Evolutionary conservation across 2,797 vertebrate species (phyloP), one percentile per base, ranked within the genome.

Genomic region (Amniataba percoides): DNA sequence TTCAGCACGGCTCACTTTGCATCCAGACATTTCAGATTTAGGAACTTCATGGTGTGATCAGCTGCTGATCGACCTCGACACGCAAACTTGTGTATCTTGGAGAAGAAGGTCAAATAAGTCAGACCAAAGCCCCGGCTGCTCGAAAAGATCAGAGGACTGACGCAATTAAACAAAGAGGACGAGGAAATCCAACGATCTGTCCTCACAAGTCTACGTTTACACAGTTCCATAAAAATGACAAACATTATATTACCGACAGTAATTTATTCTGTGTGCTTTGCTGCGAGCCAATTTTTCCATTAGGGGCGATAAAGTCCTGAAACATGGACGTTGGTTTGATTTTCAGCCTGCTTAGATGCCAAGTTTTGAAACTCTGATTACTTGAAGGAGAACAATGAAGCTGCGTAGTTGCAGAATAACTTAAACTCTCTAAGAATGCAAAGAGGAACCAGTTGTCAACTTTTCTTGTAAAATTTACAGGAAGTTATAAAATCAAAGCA

Each of bases 151-250:
- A 78, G 43, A 74, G 45, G 59, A 27, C 39, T 53, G 18, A 39
- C 21, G 61, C 57, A 21, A 52, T 65, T 57, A 34, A 74, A 66
- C 39, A 71, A 75, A 67, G 45, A 9, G 42, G 42, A 23, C 42
- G 59, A 73, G 58, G 60, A 65, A 71, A 72, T 74, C 16, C 45
- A 70, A 64, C 18, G 21, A 39, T 21, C 42, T 46, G 43, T 70
- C 66, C 36, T 42, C 40, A 27, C 5, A 39, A 57, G 60, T 67
- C 11, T 27, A 14, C 21, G 40, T 43, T 36, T n/a, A 60, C 34
- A 51, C 57, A 46, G 48, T 4, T 57, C 60, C 25, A 53, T 82
- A 49, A 78, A 81, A 71, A 70, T 71, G 46, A 53, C 45, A 77
- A 67, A 72, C 11, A 55, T 31, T 31, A 18, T 40, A 25, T 43